Percentiles rank a stretch among this genome's conserved stretches.
Evolutionary conservation across 2,888 invertebrate genomes (phyloP).

Genomic region (Oxytorus armatus): DNA sequence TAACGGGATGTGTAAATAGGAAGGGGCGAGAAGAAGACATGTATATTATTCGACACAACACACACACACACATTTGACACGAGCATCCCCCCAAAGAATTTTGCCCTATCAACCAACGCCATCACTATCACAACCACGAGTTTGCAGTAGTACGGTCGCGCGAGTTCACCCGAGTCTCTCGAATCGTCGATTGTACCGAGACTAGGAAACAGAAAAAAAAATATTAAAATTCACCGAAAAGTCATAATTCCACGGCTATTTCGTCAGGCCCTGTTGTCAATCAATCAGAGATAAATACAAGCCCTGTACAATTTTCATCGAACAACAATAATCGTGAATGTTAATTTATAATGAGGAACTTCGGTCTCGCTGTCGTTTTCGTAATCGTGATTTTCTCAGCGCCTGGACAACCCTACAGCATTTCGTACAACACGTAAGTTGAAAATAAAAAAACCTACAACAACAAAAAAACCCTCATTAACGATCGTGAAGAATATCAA

Average conservation of each 20-base stretch:
- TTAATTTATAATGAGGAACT: slow-evolving; percentile 79
- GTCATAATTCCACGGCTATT: background rate
- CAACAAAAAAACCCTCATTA: too few species aligned
- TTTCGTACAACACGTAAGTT: slow-evolving; percentile 81
- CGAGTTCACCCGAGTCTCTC: slow-evolving; percentile 49
- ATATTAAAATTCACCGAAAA: background rate
- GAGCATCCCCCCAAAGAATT: slow-evolving; percentile 44
- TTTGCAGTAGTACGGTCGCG: slow-evolving; percentile 60
- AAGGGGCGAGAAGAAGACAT: slow-evolving; percentile 43
- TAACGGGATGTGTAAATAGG: slow-evolving; percentile 74
- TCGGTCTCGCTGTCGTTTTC: slow-evolving; percentile 73
- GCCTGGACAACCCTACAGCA: slow-evolving; percentile 76
- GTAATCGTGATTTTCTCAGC: slow-evolving; percentile 77
- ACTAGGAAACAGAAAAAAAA: background rate
- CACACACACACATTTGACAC: slow-evolving; percentile 14
- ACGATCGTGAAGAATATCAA: too few species aligned
- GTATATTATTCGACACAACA: slow-evolving; percentile 32
- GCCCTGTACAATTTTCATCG: background rate
- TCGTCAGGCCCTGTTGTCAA: too few species aligned
- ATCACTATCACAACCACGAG: slow-evolving; percentile 51
- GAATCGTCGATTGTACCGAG: slow-evolving; percentile 13
- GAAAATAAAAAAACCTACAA: too few species aligned
- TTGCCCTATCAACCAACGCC: slow-evolving; percentile 11
- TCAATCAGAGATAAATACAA: background rate
- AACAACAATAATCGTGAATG: slow-evolving; percentile 1